Percentiles rank a stretch among this genome's conserved stretches.
Evolutionary conservation across 1,140 invertebrate species (phyloP).

Genomic region (Dendrolimus kikuchii): DNA sequence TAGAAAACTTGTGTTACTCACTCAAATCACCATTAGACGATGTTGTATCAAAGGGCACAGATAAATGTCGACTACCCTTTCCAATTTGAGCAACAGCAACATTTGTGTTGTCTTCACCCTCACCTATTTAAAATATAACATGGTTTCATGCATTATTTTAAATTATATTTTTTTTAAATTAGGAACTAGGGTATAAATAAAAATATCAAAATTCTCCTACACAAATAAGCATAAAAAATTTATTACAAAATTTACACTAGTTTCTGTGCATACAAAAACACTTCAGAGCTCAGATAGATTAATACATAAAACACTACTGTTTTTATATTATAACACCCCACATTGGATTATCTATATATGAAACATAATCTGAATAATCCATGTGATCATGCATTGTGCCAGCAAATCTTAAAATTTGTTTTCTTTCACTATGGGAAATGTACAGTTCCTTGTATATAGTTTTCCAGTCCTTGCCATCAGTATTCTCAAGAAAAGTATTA

Average conservation of each 20-base stretch:
- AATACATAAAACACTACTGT: constrained; percentile 6
- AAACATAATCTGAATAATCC: constrained; percentile 37
- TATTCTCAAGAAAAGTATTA: constrained; percentile 9
- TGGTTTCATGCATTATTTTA: background rate
- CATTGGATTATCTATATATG: constrained; percentile 39
- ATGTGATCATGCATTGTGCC: constrained; percentile 35
- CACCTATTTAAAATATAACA: constrained; percentile 41
- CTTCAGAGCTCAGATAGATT: background rate
- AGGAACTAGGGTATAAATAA: constrained; percentile 3
- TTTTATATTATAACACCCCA: constrained; percentile 30
- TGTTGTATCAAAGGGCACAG: constrained; percentile 54
- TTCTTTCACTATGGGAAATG: constrained; percentile 16
- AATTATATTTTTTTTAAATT: background rate
- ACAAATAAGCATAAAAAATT: constrained; percentile 2
- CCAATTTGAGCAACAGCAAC: constrained; percentile 36
- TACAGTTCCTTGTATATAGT: constrained; percentile 31
- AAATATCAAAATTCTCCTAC: constrained; percentile 1
- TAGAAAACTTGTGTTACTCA: constrained; percentile 30
- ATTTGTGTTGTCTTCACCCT: constrained; percentile 42
- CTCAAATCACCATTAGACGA: constrained; percentile 56
- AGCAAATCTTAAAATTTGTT: constrained; percentile 17
- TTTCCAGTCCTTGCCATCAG: constrained; percentile 33
- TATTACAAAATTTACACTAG: background rate
- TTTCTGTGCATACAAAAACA: no score
- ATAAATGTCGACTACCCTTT: constrained; percentile 54